phyloP scores from a whole-genome alignment of 1,140 invertebrate species.

The Drosophila mayri region DNA sequence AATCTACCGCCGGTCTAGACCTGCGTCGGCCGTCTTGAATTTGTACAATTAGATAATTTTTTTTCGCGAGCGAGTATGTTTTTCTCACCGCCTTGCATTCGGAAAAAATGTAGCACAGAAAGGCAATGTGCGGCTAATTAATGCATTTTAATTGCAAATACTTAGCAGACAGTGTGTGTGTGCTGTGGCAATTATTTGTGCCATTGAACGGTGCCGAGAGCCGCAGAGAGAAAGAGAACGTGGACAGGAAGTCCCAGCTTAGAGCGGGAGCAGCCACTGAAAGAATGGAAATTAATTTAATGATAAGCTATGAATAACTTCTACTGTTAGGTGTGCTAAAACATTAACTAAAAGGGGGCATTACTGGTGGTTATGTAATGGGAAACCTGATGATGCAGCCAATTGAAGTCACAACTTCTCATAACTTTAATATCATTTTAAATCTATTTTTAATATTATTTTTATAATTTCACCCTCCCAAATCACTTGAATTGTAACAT shows the following conservation, averaged over 20 bases:
- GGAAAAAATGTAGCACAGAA: constrained; percentile 70
- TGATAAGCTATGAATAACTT: constrained; percentile 30
- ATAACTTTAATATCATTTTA: neutral
- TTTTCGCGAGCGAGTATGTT: constrained; percentile 19
- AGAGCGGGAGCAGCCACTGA: constrained; percentile 13
- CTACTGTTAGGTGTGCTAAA: constrained; percentile 27
- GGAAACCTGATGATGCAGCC: neutral
- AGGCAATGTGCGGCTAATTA: constrained; percentile 69
- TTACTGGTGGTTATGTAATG: constrained; percentile 17
- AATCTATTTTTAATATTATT: neutral
- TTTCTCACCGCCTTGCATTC: constrained; percentile 23
- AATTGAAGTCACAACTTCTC: constrained; percentile 5
- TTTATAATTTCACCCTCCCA: neutral
- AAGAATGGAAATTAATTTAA: constrained; percentile 42
- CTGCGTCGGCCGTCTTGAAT: constrained; percentile 27
- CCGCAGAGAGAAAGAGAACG: constrained; percentile 43
- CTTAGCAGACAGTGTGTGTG: constrained; percentile 31
- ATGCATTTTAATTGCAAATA: constrained; percentile 73
- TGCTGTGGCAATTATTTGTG: constrained; percentile 73
- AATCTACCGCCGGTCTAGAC: constrained; percentile 41
- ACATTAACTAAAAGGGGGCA: constrained; percentile 8
- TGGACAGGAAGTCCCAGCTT: constrained; percentile 62
- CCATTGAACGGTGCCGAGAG: constrained; percentile 72
- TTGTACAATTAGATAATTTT: constrained; percentile 70
- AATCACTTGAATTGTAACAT: neutral